phyloP scores from a whole-genome alignment of 2,888 invertebrate species.

The Pseudolycoriella hygida region DNA sequence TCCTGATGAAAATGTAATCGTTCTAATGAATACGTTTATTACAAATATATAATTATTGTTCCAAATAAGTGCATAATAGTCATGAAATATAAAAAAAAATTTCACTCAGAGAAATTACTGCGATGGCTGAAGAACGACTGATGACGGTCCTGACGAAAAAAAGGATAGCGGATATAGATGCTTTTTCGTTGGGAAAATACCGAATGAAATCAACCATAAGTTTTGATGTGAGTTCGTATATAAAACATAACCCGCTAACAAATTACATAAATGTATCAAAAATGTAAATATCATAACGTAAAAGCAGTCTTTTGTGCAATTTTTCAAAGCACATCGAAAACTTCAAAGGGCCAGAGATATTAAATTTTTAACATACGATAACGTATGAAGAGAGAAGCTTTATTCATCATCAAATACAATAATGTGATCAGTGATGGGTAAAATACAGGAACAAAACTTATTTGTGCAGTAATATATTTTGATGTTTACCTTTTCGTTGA shows the following conservation, averaged over 20 bases:
- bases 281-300: slow-evolving; percentile 1
- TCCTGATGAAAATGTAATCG: no score
- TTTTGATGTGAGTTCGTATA: not conserved
- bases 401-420: slow-evolving; percentile 1
- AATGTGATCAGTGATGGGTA: slow-evolving; percentile 1
- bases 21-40: no score
- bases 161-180: no score
- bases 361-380: slow-evolving; percentile 1
- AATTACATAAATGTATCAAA: slow-evolving; percentile 1
- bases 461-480: no score
- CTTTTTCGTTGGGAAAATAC: not conserved
- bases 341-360: slow-evolving; percentile 1
- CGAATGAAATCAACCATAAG: slow-evolving; percentile 1
- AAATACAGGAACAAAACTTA: not conserved
- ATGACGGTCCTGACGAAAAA: no score
- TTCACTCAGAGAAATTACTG: no score
- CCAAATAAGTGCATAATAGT: no score
- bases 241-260: not conserved
- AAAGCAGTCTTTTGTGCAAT: slow-evolving; percentile 1
- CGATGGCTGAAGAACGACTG: no score
- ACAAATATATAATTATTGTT: no score
- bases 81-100: no score
- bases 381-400: not conserved
- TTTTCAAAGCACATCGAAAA: not conserved
- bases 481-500: no score